Evolutionary conservation across 2,113 vertebrate genomes (phyloP).

Genomic region (Amblyopsis rosae): DNA sequence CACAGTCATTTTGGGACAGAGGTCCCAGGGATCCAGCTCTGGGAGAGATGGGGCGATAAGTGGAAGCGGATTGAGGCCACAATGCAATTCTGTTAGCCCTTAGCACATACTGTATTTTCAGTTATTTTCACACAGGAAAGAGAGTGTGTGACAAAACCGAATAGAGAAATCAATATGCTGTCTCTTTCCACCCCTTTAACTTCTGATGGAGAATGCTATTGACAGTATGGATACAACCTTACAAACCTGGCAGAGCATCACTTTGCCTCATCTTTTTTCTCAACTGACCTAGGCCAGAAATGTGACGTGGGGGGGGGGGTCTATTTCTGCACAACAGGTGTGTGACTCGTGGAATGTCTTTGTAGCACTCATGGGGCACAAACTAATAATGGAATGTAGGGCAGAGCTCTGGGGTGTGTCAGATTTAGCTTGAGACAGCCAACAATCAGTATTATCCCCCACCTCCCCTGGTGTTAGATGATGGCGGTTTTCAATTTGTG

Average conservation of each 20-base stretch:
- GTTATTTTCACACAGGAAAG: background rate
- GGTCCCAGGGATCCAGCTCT: background rate
- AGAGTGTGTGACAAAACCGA: no score
- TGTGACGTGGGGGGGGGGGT: no score
- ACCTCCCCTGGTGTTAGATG: background rate
- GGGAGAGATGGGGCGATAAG: background rate
- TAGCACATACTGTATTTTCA: background rate
- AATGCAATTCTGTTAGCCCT: constrained; percentile 4
- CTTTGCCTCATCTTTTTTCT: background rate
- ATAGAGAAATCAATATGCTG: background rate
- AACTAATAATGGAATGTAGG: constrained; percentile 53
- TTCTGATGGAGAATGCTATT: background rate
- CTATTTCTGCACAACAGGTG: constrained; percentile 8
- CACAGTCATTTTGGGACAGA: constrained; percentile 5
- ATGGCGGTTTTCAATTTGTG: no score
- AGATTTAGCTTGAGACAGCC: constrained; percentile 47
- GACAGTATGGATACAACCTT: background rate
- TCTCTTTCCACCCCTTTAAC: background rate
- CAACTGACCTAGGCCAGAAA: background rate
- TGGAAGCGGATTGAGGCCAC: background rate
- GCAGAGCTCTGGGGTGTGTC: constrained; percentile 60
- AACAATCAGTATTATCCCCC: constrained; percentile 6
- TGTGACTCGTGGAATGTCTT: background rate
- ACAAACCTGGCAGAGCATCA: background rate
- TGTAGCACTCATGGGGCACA: constrained; percentile 12